Percentiles rank a stretch among this genome's conserved stretches.
Conservation (phyloP, 2,113 vertebrate species). For the Stomatorhinus ivindoensis region DNA sequence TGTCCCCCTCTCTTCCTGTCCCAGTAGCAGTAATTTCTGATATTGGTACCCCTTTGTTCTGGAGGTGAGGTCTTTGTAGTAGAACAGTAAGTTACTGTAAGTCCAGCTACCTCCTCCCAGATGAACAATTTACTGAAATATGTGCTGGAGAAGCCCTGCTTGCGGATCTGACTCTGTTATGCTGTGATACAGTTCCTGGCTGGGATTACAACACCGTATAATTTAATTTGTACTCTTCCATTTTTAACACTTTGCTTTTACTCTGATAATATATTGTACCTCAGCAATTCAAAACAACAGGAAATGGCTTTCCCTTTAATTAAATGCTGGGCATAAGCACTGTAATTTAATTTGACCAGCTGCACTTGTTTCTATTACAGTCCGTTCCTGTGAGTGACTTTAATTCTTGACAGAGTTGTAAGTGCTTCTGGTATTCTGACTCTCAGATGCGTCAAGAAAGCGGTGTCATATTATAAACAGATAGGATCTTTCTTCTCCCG, state of each 20-base stretch:
- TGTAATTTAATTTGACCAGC: background rate
- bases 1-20: background rate
- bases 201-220: background rate
- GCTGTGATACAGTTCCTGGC: background rate
- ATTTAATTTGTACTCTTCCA: background rate
- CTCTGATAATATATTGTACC: background rate
- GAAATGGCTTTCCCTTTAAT: background rate
- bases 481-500: too few relatives aligned
- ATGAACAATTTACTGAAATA: background rate
- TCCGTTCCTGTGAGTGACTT: background rate
- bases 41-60: background rate
- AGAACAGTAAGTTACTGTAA: background rate
- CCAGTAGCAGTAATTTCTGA: too few relatives aligned
- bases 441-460: background rate
- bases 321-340: background rate
- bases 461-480: background rate
- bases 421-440: background rate
- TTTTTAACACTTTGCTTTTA: background rate
- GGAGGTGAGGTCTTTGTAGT: background rate
- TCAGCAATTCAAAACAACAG: background rate
- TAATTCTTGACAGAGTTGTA: background rate
- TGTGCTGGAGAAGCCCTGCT: background rate
- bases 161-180: background rate
- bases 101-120: background rate
- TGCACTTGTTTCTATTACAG: background rate